Base-by-base conservation (phyloP, 2,888 invertebrate species). In the Pyrocoelia pectoralis region DNA sequence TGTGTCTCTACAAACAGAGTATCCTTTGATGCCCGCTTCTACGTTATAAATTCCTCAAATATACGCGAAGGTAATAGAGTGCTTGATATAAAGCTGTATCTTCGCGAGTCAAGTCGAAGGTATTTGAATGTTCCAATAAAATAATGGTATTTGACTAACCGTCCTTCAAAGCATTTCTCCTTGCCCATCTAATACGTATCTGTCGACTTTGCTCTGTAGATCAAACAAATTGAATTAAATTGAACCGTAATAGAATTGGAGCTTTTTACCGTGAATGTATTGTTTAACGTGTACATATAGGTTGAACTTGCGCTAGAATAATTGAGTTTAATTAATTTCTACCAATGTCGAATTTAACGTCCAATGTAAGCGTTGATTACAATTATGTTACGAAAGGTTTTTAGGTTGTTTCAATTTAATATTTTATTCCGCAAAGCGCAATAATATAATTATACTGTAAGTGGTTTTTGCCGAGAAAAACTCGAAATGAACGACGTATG, bases 211-310 rank as follows among this genome's bases (percentile, higher is more conserved):
- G 24, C 24, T 61, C 57, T 54, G 56, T 58, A 58, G 53, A 65
- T 65, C 65, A 65, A 65, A 65, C 55, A 65, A 52, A 58, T 61
- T 65, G 55, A 57, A 61, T 58, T 65, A 65, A 65, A 65, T 54
- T 61, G 60, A 56, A 61, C 51, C 57, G 65, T 56, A 58, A 59
- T 59, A 40, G 63, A 63, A 50, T 28, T 38, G 49, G 41, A 53
- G 57, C 50, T 50, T 57, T 57, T 38, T 49, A 17, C 46, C 38
- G 24, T 28, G 28, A 52, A 55, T 49, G 58, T 63, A 63, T 63
- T 63, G 54, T 63, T 57, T 49, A 43, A 33, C 51, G 51, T 54
- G 58, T 62, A 55, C 50, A 55, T 50, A 40, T 33, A 50, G 50
- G 56, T 65, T 65, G 57, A 61, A 57, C 61, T 65, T 43, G 49